Conservation (phyloP, 2,888 invertebrate genomes). For the Drosophila tanythrix region DNA sequence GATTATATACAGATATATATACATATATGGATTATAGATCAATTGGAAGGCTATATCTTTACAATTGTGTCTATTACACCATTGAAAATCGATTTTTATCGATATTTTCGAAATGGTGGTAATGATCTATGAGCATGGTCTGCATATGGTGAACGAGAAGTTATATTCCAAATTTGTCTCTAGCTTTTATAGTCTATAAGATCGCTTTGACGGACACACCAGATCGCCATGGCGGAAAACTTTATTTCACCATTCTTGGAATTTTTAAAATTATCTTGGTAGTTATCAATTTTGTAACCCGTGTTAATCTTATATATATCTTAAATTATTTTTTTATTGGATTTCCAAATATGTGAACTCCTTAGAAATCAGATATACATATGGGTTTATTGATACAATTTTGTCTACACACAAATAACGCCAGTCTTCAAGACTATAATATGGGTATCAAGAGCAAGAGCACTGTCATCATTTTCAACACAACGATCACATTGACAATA, state of each 20-base stretch:
- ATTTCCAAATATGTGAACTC: background rate
- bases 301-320: background rate
- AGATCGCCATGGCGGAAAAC: background rate
- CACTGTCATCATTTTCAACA: conserved; percentile 13
- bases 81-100: background rate
- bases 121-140: background rate
- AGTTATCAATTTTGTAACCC: background rate
- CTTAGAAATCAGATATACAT: background rate
- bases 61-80: background rate
- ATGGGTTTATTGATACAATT: background rate
- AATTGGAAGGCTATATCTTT: background rate
- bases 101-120: background rate
- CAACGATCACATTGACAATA: conserved; percentile 37
- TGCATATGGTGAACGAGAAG: background rate
- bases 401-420: background rate
- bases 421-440: background rate
- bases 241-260: background rate
- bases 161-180: background rate
- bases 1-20: background rate
- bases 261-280: background rate
- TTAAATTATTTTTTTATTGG: background rate
- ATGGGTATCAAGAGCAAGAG: background rate
- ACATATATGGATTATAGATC: background rate
- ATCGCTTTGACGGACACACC: background rate
- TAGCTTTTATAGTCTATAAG: background rate